Evolutionary conservation across 2,888 invertebrate species (phyloP), one percentile per base, ranked within the genome.

Genomic region (Melanotus villosus): DNA sequence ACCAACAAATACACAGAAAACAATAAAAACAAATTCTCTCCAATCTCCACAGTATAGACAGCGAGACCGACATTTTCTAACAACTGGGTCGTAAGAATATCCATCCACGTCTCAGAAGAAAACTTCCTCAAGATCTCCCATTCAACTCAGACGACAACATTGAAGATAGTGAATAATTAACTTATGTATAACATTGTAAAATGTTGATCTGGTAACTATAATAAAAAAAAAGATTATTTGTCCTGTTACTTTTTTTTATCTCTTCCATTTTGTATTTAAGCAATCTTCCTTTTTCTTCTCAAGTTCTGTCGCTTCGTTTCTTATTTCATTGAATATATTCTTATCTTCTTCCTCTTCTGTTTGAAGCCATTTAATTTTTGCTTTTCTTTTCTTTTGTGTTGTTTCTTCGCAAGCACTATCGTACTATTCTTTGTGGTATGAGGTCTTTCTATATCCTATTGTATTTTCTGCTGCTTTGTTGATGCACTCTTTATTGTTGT

Each of bases 251-350:
- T 41, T 16, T 4, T 41, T 16, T 16, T 16, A 16, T 5, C 14
- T 12, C 16, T 41, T 16, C 16, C 41, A 41, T 34, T 41, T 41
- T 41, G 3, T 16, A 5, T 41, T 41, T 3, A 41, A 5, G 14
- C 16, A 16, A 16, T 41, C 14, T 41, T 41, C 41, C 5, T 41
- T 41, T 16, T 41, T 41, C 14, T 41, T 41, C 6, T 9, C 6
- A 14, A 41, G 16, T 41, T 41, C 14, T 12, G 36, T 16, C 16
- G 41, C 41, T 41, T 41, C 41, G n/a, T 41, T 41, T 41, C 41
- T 12, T 41, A 16, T 41, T 41, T 16, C 41, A 3, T 16, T 41
- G 4, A 41, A 41, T n/a, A 12, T 41, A 4, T 5, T 16, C 3
- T 41, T 41, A 16, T 12, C 41, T 5, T 16, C 16, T 41, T 41